Conservation (phyloP, 2,113 vertebrate species). For the Mastomys natalensis region DNA sequence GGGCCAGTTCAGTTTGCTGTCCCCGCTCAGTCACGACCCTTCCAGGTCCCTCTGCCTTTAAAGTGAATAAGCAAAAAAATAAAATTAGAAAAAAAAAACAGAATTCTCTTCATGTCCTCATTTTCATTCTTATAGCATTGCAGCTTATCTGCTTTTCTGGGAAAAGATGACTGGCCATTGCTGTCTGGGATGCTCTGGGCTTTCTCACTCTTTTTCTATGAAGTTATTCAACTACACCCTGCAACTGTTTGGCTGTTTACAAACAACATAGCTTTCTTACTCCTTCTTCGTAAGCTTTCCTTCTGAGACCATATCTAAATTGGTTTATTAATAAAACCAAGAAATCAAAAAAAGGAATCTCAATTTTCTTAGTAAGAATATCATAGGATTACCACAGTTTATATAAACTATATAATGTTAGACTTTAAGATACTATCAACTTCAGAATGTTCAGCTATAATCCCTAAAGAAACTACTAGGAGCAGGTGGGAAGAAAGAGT, state of each 20-base stretch:
- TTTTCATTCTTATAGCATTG: background rate
- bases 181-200: background rate
- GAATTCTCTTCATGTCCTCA: background rate
- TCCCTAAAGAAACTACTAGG: background rate
- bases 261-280: background rate
- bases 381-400: background rate
- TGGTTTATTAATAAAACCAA: background rate
- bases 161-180: background rate
- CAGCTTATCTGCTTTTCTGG: background rate
- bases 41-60: background rate
- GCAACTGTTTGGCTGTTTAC: background rate
- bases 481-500: background rate
- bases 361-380: background rate
- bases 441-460: constrained; percentile 25
- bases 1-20: background rate
- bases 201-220: background rate
- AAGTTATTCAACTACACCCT: background rate
- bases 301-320: background rate
- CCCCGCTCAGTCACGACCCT: background rate
- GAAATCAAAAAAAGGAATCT: background rate
- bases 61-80: no score
- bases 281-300: background rate
- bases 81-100: background rate
- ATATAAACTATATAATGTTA: constrained; percentile 15
- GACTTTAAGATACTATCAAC: background rate